A percentile compares a stretch with the other conserved stretches of the same genome.
phyloP scores from a whole-genome alignment of 2,113 vertebrate genomes.

The Pithys albifrons region DNA sequence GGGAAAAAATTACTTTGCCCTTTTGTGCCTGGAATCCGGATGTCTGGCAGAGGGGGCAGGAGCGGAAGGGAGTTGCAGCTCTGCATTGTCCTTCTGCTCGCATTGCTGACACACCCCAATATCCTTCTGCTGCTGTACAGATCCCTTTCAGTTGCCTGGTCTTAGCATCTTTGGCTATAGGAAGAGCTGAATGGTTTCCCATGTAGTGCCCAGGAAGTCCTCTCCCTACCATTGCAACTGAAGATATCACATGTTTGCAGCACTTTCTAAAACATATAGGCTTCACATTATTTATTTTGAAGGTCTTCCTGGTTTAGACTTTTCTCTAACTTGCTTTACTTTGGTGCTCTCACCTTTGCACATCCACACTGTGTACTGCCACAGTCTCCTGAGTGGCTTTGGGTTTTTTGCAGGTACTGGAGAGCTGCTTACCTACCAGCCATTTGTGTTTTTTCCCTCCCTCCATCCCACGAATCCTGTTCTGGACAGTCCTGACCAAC shows the following conservation, averaged over 20 bases:
- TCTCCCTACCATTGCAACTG: not conserved
- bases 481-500: not conserved
- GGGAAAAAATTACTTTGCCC: slow-evolving; percentile 41
- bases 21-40: slow-evolving; percentile 66
- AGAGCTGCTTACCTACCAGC: not conserved
- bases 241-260: not conserved
- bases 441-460: not conserved
- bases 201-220: not conserved
- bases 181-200: not conserved
- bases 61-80: slow-evolving; percentile 47
- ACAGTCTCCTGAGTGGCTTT: slow-evolving; percentile 42
- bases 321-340: not conserved
- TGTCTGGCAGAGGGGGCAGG: slow-evolving; percentile 52
- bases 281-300: not conserved
- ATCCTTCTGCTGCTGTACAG: not conserved
- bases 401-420: slow-evolving; percentile 38
- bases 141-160: not conserved
- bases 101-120: not conserved
- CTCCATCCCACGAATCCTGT: not conserved
- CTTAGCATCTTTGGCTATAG: not conserved
- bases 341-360: not conserved
- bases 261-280: not conserved
- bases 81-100: slow-evolving; percentile 3
- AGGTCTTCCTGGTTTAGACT: not conserved
- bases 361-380: not conserved